phyloP scores from a whole-genome alignment of 2,888 invertebrate species.

The Hirtodrosophila trivittata region DNA sequence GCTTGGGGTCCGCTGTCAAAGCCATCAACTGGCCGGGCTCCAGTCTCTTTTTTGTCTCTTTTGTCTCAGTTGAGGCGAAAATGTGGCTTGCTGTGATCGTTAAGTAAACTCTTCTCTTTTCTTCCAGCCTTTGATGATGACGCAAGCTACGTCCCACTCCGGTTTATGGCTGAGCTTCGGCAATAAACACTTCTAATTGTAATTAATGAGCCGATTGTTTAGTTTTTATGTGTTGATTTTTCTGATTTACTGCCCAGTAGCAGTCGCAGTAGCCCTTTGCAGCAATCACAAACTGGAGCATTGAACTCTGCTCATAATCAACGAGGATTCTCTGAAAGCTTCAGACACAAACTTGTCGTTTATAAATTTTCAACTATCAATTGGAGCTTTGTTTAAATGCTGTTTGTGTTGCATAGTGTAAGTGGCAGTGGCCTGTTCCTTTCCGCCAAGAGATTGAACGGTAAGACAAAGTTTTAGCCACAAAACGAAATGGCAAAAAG shows the following conservation, averaged over 20 bases:
- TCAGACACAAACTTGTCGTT: background rate
- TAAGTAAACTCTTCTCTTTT: slow-evolving; percentile 55
- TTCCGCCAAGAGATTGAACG: slow-evolving; percentile 40
- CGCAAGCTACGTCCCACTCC: slow-evolving; percentile 54
- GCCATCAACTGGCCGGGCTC: slow-evolving; percentile 39
- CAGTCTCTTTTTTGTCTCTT: slow-evolving; percentile 1
- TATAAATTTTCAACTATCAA: slow-evolving; percentile 10
- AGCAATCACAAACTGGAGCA: slow-evolving; percentile 56
- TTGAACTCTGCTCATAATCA: slow-evolving; percentile 50
- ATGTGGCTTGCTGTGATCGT: slow-evolving; percentile 61
- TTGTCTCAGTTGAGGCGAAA: slow-evolving; percentile 31
- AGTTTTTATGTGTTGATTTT: slow-evolving; percentile 72
- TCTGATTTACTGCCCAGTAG: slow-evolving; percentile 55
- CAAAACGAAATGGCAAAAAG: slow-evolving; percentile 49
- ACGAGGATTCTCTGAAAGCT: background rate
- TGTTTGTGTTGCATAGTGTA: slow-evolving; percentile 7
- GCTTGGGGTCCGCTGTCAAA: slow-evolving; percentile 55
- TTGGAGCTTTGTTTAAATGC: background rate
- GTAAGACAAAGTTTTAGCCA: slow-evolving; percentile 46
- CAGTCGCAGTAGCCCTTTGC: slow-evolving; percentile 2
- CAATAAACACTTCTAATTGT: slow-evolving; percentile 80
- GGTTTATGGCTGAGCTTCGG: slow-evolving; percentile 68
- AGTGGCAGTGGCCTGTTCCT: slow-evolving; percentile 10
- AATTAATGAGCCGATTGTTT: slow-evolving; percentile 80
- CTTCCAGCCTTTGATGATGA: slow-evolving; percentile 65